These are phyloP conservation scores for Amphilophus citrinellus DNA, from an alignment of 2,113 vertebrate species.

Conservation along the genomic window DNA sequence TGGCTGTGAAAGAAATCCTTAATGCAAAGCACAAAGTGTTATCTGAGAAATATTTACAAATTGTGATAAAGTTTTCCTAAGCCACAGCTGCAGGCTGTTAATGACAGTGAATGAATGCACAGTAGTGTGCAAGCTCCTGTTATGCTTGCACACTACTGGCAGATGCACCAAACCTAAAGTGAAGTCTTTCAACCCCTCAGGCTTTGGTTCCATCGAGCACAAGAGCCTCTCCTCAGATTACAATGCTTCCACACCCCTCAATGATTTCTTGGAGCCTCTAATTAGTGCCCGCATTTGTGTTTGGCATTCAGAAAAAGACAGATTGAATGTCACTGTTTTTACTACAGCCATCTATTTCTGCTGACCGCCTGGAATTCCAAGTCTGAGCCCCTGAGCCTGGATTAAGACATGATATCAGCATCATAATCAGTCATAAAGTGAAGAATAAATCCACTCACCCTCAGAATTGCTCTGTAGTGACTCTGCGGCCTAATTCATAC, in stretches of 20 bases:
- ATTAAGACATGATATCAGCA: constrained; percentile 48
- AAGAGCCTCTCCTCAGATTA: constrained; percentile 59
- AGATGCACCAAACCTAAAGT: constrained; percentile 43
- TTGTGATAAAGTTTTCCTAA: constrained; percentile 54
- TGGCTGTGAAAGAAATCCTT: constrained; percentile 20
- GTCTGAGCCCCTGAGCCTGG: constrained; percentile 46
- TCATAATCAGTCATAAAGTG: constrained; percentile 10
- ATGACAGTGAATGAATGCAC: constrained; percentile 41
- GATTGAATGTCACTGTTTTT: constrained; percentile 69
- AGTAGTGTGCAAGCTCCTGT: constrained; percentile 18
- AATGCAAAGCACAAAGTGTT: constrained; percentile 28
- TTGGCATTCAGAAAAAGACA: constrained; percentile 55
- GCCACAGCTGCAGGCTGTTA: constrained; percentile 58
- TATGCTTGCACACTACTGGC: constrained; percentile 29
- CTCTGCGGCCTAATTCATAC: not conserved
- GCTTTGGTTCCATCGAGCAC: constrained; percentile 29
- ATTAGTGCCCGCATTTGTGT: constrained; percentile 74
- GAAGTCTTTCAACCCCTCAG: constrained; percentile 47
- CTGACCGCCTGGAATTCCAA: constrained; percentile 44
- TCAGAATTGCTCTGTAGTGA: not conserved
- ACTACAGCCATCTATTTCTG: constrained; percentile 41
- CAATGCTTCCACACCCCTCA: constrained; percentile 37
- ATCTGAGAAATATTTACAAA: constrained; percentile 62
- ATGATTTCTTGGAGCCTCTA: constrained; percentile 61
- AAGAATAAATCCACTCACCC: not conserved